Conservation (phyloP, 1,140 invertebrate genomes). For the Drosophila ercepeae region DNA sequence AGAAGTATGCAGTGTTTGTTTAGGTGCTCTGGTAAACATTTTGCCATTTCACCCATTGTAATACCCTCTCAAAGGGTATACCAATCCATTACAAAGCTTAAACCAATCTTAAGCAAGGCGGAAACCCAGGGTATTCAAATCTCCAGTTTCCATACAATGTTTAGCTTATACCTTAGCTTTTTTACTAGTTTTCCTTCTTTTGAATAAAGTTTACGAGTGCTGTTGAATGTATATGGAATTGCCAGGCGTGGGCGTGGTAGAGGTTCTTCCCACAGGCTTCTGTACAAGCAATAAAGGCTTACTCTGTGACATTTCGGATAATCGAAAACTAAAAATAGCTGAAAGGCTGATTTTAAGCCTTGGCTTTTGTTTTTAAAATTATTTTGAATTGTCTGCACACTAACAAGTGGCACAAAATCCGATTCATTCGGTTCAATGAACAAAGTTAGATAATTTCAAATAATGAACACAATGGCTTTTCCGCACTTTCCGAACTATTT, state of each 20-base stretch:
- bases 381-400: not conserved
- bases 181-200: slow-evolving; percentile 4
- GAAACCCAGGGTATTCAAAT: not conserved
- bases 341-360: not conserved
- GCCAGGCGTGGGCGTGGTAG: slow-evolving; percentile 34
- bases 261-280: slow-evolving; percentile 14
- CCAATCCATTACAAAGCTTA: too few relatives aligned
- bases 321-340: not conserved
- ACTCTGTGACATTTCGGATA: slow-evolving; percentile 28
- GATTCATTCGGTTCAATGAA: slow-evolving; percentile 27
- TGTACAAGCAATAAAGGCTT: slow-evolving; percentile 55
- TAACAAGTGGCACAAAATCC: slow-evolving; percentile 7
- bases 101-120: too few relatives aligned
- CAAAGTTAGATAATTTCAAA: slow-evolving; percentile 23
- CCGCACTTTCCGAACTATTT: slow-evolving; percentile 34
- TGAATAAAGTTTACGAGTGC: slow-evolving; percentile 32
- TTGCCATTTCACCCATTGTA: not conserved
- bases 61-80: slow-evolving; percentile 9
- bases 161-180: not conserved
- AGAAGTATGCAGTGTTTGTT: slow-evolving; percentile 74
- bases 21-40: slow-evolving; percentile 58
- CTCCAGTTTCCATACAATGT: not conserved
- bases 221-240: slow-evolving; percentile 3
- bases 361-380: slow-evolving; percentile 21
- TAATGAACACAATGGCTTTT: slow-evolving; percentile 15